These are phyloP conservation scores for Hirtodrosophila confusa DNA, from an alignment of 2,888 invertebrate species.

Conservation along the genomic window DNA sequence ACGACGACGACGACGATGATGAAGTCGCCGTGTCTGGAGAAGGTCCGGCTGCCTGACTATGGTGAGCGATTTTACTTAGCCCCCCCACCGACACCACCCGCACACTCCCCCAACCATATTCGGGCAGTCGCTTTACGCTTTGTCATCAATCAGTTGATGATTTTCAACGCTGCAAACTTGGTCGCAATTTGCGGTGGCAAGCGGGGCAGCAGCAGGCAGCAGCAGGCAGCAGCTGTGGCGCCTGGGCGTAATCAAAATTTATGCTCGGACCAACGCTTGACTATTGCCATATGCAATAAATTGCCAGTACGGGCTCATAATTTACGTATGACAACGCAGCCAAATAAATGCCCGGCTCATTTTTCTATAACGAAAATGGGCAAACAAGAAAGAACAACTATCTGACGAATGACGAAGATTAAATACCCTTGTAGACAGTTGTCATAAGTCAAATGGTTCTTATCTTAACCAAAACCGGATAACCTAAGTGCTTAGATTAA, in stretches of 20 bases:
- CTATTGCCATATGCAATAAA: slow-evolving; percentile 71
- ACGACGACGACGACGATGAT: slow-evolving; percentile 25
- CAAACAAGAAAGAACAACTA: neutral
- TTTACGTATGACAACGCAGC: slow-evolving; percentile 70
- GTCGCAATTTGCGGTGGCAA: slow-evolving; percentile 46
- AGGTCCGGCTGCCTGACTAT: slow-evolving; percentile 38
- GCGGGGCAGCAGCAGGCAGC: slow-evolving; percentile 9
- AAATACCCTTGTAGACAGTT: no score
- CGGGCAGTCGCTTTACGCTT: slow-evolving; percentile 11
- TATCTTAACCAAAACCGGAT: no score
- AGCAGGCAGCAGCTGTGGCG: slow-evolving; percentile 22
- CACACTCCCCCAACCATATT: neutral
- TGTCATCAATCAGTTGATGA: slow-evolving; percentile 75
- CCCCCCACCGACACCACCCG: neutral
- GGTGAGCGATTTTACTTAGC: slow-evolving; percentile 54
- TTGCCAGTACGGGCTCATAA: slow-evolving; percentile 56
- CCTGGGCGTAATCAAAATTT: slow-evolving; percentile 68
- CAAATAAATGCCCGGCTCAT: slow-evolving; percentile 71
- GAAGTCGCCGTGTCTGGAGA: slow-evolving; percentile 43
- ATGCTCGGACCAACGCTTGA: slow-evolving; percentile 63
- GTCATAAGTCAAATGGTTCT: no score
- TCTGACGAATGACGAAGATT: no score
- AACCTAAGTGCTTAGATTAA: no score
- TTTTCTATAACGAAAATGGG: slow-evolving; percentile 50
- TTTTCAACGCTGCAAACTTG: slow-evolving; percentile 52